Base-by-base conservation (phyloP, 2,797 vertebrate genomes). In the Varecia variegata region DNA sequence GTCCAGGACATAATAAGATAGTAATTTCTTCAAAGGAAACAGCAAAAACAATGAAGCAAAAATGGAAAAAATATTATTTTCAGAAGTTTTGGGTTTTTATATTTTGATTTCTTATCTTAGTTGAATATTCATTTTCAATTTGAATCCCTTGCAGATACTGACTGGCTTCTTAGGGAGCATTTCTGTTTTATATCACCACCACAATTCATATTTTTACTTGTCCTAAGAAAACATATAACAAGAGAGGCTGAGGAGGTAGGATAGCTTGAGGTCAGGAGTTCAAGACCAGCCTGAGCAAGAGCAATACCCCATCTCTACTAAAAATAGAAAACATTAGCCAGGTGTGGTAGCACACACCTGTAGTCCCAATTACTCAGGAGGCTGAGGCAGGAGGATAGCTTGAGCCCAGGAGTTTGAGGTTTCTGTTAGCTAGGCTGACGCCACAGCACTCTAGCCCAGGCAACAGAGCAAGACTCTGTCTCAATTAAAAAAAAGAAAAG, bases 81-180 rank as follows among this genome's bases (percentile, higher is more conserved):
- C 74, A 81, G 47, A 40, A 58, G 30, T 74, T 77, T 62, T 67
- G 10, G 32, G 45, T 4, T 30, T 54, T 62, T 23, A 12, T 10
- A 11, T 73, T 83, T 84, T 76, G 14, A 56, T 58, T 76, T 96
- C 14, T 96, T 87, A 54, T 88, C 14, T 96, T 87, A 54, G 38
- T 14, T 68, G 15, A 56, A 60, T 71, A 70, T 43, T 79, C 27
- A 40, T 76, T 52, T 58, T 91, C 13, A 43, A 38, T 58, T 52
- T 81, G 27, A 88, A 58, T 88, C 11, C 70, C 56, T 56, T 52
- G 21, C 1, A 58, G 58, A 77, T 90, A 68, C 2, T 67, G 17
- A 52, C 50, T 82, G 47, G 2, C 2, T 74, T 45, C 88, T 70
- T 76, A 80, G n/a, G 35, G 32, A 40, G 2, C 45, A 38, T 79